Conservation (phyloP, 2,888 invertebrate species). For the Himalopsyche tibetana region DNA sequence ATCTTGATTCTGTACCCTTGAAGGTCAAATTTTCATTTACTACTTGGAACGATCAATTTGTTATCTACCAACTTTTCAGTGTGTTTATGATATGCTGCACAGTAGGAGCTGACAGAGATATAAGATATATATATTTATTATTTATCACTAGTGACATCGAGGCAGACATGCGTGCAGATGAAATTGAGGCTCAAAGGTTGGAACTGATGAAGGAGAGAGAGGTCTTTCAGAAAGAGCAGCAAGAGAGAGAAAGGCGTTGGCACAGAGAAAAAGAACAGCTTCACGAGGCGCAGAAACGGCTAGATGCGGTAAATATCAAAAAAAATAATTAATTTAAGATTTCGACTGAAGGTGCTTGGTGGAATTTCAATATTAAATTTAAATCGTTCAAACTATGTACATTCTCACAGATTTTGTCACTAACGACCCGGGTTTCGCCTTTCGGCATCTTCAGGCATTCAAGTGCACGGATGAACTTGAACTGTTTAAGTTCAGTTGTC, state of each 20-base stretch:
- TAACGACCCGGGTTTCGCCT: too few species aligned
- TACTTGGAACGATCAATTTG: not conserved
- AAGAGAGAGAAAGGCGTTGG: slow-evolving; percentile 74
- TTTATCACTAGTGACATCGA: slow-evolving; percentile 71
- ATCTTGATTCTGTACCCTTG: too few species aligned
- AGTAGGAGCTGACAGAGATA: not conserved
- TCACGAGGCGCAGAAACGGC: slow-evolving; percentile 82
- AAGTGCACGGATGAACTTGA: too few species aligned
- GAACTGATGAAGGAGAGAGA: slow-evolving; percentile 79
- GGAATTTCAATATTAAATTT: too few species aligned
- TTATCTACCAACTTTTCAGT: not conserved
- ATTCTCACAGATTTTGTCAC: too few species aligned
- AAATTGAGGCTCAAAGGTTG: slow-evolving; percentile 80
- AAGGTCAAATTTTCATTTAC: too few species aligned
- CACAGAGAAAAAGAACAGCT: slow-evolving; percentile 78
- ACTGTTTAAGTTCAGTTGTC: too few species aligned
- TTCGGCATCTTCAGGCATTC: too few species aligned
- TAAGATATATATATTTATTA: not conserved
- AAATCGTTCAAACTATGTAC: too few species aligned
- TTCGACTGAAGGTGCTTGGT: too few species aligned
- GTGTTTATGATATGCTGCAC: not conserved
- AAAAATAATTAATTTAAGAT: too few species aligned
- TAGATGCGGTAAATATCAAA: slow-evolving; percentile 76
- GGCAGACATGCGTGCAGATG: slow-evolving; percentile 77
- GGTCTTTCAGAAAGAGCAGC: slow-evolving; percentile 79